Base-by-base conservation (phyloP, 2,888 invertebrate species). In the Synanthedon myopaeformis region DNA sequence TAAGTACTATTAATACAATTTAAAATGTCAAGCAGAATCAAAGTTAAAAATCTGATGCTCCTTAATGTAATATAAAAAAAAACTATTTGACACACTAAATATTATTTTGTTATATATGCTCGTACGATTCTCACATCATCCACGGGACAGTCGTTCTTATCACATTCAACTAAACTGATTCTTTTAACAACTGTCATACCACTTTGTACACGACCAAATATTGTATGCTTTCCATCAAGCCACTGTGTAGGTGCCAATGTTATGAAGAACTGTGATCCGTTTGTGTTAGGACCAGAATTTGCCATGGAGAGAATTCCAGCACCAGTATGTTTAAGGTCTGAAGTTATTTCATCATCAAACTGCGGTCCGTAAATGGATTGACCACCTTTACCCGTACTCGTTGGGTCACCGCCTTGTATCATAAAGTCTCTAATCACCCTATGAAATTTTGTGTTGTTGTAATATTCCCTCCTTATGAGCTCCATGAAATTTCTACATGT, bases 401-500 rank as follows among this genome's bases (percentile, higher is more conserved):
- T 98, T 0, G 99, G 99, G 87, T 99, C 99, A 4, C 99, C 99
- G 12, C 94, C 96, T 89, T 96, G 96, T 62, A 96, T 94, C 96
- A 96, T 96, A 69, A 96, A 96, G 73, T 96, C 96, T 54, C 94
- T 88, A 58, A 99, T 98, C 48, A 99, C 94, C 65, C 99, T 90
- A 78, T 99, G 99, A 77, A 99, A 99, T 66, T 96, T 94, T 3
- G 97, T 96, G 59, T 94, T 95, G 79, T 98, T 97, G 76, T 98
- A 99, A 80, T 98, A 99, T 17, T 97, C 98, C 66, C 98, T 89
- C 56, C 97, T 89, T 0, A 95, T 90, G 28, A 99, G 86, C 79
- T 99, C 99, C 56, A 98, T 98, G 83, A 99, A 99, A 76, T 99
- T 99, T 69, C 96, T 90, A 65, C 99, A 99, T 0, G 99, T 98